phyloP scores from a whole-genome alignment of 2,888 invertebrate genomes.

The Ectemnius lituratus region DNA sequence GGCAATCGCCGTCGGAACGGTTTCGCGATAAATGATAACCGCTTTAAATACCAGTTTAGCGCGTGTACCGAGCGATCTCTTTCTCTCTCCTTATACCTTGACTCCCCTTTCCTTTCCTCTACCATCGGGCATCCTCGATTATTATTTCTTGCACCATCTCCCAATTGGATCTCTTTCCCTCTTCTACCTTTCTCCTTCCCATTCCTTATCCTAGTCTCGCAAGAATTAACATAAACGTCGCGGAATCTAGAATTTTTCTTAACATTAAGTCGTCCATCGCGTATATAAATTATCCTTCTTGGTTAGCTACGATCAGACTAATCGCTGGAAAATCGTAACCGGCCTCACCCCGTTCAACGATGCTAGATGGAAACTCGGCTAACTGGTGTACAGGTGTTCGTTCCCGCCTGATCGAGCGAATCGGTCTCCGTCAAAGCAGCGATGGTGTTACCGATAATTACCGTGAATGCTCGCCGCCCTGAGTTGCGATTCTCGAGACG shows the following conservation, averaged over 20 bases:
- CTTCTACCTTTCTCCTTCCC: no score
- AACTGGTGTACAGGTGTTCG: slow-evolving; percentile 1
- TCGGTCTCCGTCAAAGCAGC: background rate
- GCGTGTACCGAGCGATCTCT: slow-evolving; percentile 39
- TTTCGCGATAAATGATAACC: slow-evolving; percentile 58
- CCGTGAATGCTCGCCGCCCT: background rate
- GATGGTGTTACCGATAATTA: background rate
- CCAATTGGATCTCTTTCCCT: no score
- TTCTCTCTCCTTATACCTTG: background rate
- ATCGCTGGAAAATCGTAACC: slow-evolving; percentile 20
- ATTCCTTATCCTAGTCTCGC: no score
- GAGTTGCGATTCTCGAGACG: background rate
- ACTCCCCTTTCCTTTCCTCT: background rate
- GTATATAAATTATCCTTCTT: background rate
- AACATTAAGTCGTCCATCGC: background rate
- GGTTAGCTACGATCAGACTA: background rate
- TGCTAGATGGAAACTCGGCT: background rate
- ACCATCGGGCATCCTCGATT: background rate
- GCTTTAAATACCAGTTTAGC: slow-evolving; percentile 61
- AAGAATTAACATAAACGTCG: background rate
- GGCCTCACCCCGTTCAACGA: background rate
- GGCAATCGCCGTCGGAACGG: slow-evolving; percentile 45
- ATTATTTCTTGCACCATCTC: slow-evolving; percentile 3
- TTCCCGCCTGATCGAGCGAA: background rate
- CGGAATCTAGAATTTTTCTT: background rate